phyloP scores from a whole-genome alignment of 2,888 invertebrate species.

The Schizaphis graminum region DNA sequence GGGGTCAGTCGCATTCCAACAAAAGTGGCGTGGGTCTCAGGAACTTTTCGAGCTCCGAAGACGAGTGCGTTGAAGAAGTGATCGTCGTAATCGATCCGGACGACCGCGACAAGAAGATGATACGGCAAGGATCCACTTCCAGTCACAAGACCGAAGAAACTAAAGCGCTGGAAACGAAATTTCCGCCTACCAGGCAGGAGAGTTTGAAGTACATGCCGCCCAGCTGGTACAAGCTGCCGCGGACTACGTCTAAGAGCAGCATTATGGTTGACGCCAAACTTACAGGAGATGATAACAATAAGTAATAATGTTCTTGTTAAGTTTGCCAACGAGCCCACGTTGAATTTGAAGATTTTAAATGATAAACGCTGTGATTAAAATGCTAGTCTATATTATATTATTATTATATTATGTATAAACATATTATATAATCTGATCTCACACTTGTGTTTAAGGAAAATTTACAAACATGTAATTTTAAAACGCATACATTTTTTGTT shows the following conservation, averaged over 20 bases:
- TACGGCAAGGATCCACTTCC: conserved; percentile 42
- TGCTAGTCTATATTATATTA: conserved; percentile 45
- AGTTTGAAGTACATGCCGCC: conserved; percentile 66
- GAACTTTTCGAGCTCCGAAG: conserved; percentile 71
- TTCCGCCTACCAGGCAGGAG: conserved; percentile 50
- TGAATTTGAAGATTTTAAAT: not conserved
- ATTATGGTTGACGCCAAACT: conserved; percentile 10
- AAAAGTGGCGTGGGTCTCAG: not conserved
- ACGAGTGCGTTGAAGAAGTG: conserved; percentile 74
- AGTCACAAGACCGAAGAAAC: conserved; percentile 62
- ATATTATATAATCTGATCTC: conserved; percentile 32
- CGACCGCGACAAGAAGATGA: conserved; percentile 5
- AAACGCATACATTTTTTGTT: not conserved
- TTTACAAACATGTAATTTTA: not conserved
- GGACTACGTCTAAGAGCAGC: conserved; percentile 58
- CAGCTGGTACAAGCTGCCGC: conserved; percentile 67
- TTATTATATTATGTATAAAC: not conserved
- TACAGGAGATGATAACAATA: not conserved
- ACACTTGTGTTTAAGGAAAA: conserved; percentile 29
- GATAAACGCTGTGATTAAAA: conserved; percentile 54
- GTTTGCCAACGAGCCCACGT: not conserved
- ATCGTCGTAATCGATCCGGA: conserved; percentile 73
- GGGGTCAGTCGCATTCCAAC: conserved; percentile 67
- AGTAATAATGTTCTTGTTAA: not conserved
- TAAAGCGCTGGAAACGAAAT: conserved; percentile 40